Conservation (phyloP, 2,888 invertebrate genomes). For the Sminthurides aquaticus region DNA sequence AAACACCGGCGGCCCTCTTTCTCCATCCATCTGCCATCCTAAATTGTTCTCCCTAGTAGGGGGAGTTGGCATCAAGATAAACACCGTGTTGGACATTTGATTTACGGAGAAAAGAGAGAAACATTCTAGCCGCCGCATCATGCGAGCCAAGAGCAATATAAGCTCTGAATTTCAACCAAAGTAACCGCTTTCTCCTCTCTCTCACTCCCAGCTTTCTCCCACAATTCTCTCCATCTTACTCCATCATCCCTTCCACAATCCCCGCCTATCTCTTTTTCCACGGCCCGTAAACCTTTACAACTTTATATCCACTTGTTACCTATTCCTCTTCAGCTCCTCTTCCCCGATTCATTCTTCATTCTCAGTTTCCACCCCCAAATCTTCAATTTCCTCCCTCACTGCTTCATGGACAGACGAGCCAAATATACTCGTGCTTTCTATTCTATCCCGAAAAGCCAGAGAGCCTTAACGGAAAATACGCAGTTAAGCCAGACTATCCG, state of each 20-base stretch:
- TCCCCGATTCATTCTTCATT: neutral
- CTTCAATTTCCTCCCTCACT: too few species aligned
- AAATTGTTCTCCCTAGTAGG: neutral
- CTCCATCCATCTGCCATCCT: neutral
- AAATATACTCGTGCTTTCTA: too few species aligned
- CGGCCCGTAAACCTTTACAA: neutral
- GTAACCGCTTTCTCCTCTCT: neutral
- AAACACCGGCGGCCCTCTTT: too few species aligned
- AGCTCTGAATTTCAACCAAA: neutral
- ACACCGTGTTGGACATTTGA: conserved; percentile 36
- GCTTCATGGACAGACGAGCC: too few species aligned
- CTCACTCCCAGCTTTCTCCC: neutral
- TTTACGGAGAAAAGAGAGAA: conserved; percentile 31
- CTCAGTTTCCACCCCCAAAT: neutral
- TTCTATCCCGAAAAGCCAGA: neutral
- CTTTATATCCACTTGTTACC: neutral
- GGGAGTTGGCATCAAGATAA: conserved; percentile 27
- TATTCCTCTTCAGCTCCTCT: neutral
- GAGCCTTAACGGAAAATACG: neutral
- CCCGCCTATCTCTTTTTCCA: neutral
- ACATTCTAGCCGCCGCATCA: conserved; percentile 27
- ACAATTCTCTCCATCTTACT: neutral
- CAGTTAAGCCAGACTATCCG: neutral
- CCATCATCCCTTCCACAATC: neutral
- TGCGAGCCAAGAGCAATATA: too few species aligned